Conservation (phyloP, 2,113 vertebrate genomes). For the Hassar affinis region DNA sequence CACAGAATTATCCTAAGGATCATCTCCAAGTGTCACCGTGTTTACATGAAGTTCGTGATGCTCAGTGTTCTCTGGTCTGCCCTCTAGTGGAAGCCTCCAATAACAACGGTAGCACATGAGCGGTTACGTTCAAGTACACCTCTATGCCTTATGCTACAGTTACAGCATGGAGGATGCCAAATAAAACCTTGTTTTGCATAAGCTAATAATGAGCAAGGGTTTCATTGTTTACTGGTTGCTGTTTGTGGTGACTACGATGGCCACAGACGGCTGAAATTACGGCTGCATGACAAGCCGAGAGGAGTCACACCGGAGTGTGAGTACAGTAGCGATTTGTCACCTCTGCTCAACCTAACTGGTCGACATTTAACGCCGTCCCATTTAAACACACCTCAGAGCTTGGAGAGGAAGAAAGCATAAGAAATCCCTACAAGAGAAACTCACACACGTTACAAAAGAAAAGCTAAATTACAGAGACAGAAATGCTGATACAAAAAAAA, state of each 20-base stretch:
- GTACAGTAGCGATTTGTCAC: conserved; percentile 53
- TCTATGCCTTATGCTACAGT: no score
- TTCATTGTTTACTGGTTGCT: neutral
- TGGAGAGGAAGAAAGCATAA: conserved; percentile 18
- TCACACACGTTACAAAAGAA: conserved; percentile 8
- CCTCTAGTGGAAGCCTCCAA: no score
- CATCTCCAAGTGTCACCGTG: no score
- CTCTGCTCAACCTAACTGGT: neutral
- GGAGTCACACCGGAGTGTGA: conserved; percentile 59
- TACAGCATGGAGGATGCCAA: no score
- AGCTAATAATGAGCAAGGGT: neutral
- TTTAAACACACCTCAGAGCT: conserved; percentile 57
- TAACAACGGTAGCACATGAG: no score
- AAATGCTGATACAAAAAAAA: neutral
- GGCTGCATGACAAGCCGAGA: conserved; percentile 64
- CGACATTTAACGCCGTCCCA: conserved; percentile 47
- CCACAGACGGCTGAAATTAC: conserved; percentile 41
- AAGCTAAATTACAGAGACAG: neutral
- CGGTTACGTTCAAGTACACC: no score
- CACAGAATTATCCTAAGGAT: no score
- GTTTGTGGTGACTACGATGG: neutral
- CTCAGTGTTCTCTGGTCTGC: no score
- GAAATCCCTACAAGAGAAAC: conserved; percentile 10
- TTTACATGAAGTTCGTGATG: no score
- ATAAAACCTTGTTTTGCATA: neutral